phyloP scores from a whole-genome alignment of 64 coral and sea anemone genomes.

The Orbicella faveolata region DNA sequence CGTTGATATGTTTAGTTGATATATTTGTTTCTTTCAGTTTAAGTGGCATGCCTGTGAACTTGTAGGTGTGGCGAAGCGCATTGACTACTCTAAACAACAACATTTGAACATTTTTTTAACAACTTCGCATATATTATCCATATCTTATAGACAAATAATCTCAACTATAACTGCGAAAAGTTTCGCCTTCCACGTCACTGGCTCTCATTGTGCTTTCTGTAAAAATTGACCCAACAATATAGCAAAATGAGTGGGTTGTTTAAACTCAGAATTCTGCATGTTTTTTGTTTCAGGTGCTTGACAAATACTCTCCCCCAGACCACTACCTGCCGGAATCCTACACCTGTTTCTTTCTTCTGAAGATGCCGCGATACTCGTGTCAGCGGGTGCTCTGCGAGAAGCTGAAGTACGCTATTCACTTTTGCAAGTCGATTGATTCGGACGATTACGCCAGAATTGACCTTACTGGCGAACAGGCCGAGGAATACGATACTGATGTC shows the following conservation, averaged over 20 bases:
- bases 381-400: conserved; percentile 97
- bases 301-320: conserved; percentile 97
- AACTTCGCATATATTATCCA: no score
- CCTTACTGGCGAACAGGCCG: conserved; percentile 85
- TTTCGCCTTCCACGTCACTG: no score
- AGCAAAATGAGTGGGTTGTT: not conserved
- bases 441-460: conserved; percentile 99
- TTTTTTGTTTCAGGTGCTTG: conserved; percentile 70
- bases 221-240: no score
- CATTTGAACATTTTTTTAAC: no score
- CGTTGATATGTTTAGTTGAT: no score
- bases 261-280: not conserved
- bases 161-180: no score
- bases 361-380: conserved; percentile 95
- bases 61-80: no score
- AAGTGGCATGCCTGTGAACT: no score
- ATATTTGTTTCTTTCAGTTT: no score
- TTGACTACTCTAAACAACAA: no score
- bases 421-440: conserved; percentile 99
- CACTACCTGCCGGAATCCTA: conserved; percentile 96
- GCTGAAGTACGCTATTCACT: conserved; percentile 97
- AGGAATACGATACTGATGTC: conserved; percentile 87
- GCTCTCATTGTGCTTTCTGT: no score
- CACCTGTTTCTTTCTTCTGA: conserved; percentile 97
- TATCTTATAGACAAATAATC: no score